These are phyloP conservation scores for Pseudochromis fuscus DNA, from an alignment of 2,797 vertebrate genomes.

Conservation along the genomic window DNA sequence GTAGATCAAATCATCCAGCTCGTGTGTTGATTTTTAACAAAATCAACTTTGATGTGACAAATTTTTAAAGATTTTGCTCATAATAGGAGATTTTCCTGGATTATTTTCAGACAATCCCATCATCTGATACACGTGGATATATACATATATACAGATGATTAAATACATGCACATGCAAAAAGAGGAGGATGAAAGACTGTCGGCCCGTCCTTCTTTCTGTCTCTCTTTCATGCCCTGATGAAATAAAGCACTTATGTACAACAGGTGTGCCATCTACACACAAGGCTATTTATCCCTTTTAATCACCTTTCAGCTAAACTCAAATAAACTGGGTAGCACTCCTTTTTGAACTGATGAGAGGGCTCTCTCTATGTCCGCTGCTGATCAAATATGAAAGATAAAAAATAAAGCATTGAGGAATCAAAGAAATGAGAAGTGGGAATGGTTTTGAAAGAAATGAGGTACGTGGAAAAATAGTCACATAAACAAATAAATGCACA, in stretches of 20 bases:
- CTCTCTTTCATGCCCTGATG: conserved; percentile 78
- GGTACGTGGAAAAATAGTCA: neutral
- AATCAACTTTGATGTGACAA: no score
- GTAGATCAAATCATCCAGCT: no score
- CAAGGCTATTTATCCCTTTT: conserved; percentile 59
- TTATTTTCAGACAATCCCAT: conserved; percentile 27
- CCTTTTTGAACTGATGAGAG: conserved; percentile 31
- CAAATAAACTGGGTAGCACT: conserved; percentile 27
- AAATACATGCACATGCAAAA: conserved; percentile 19
- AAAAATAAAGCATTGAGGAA: neutral
- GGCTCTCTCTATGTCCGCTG: conserved; percentile 5
- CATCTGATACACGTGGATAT: neutral
- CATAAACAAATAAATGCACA: neutral
- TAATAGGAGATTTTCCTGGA: no score
- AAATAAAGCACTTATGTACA: conserved; percentile 63
- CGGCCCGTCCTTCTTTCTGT: conserved; percentile 33
- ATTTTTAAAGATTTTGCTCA: no score
- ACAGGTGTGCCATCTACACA: conserved; percentile 63
- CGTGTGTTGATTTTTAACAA: no score
- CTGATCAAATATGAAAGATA: conserved; percentile 41
- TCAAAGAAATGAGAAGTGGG: neutral
- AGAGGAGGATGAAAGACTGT: conserved; percentile 63
- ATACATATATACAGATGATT: conserved; percentile 19
- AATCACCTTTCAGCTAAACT: conserved; percentile 62
- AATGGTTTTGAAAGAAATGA: neutral